Conservation (phyloP, 1,140 invertebrate species). For the Bombus cullumanus region DNA sequence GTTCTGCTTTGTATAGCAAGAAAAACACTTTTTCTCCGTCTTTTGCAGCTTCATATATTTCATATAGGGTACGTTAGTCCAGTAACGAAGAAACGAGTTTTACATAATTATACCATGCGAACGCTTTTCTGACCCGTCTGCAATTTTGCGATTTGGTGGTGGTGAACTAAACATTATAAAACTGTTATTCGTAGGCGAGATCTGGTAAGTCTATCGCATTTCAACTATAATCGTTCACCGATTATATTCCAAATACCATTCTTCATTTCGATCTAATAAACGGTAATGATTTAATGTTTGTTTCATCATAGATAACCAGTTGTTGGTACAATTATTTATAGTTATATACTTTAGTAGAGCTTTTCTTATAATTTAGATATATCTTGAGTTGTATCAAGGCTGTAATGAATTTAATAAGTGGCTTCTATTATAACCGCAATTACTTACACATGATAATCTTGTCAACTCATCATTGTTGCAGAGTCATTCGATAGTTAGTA, state of each 20-base stretch:
- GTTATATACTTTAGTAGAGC: no score
- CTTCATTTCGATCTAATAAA: conserved; percentile 1
- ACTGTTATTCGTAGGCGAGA: conserved; percentile 49
- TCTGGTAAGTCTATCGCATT: conserved; percentile 51
- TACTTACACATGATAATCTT: conserved; percentile 46
- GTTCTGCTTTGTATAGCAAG: conserved; percentile 72
- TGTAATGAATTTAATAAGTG: conserved; percentile 32
- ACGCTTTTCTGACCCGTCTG: conserved; percentile 23
- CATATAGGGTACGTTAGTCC: conserved; percentile 70
- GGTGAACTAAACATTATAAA: conserved; percentile 42
- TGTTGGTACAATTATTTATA: neutral
- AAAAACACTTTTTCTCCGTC: conserved; percentile 72
- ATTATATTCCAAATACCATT: conserved; percentile 34
- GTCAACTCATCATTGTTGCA: conserved; percentile 76
- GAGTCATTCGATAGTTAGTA: conserved; percentile 76
- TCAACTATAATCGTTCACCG: conserved; percentile 18
- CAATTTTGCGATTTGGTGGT: conserved; percentile 39
- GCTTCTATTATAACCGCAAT: conserved; percentile 12
- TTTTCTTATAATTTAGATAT: neutral
- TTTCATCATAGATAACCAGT: neutral
- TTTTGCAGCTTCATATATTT: conserved; percentile 64
- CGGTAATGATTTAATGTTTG: conserved; percentile 4
- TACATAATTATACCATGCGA: conserved; percentile 29
- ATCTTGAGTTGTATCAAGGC: conserved; percentile 4
- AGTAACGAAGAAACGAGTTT: conserved; percentile 31